These are phyloP conservation scores for Heliconius erato DNA, from an alignment of 2,888 invertebrate species.

Conservation along the genomic window DNA sequence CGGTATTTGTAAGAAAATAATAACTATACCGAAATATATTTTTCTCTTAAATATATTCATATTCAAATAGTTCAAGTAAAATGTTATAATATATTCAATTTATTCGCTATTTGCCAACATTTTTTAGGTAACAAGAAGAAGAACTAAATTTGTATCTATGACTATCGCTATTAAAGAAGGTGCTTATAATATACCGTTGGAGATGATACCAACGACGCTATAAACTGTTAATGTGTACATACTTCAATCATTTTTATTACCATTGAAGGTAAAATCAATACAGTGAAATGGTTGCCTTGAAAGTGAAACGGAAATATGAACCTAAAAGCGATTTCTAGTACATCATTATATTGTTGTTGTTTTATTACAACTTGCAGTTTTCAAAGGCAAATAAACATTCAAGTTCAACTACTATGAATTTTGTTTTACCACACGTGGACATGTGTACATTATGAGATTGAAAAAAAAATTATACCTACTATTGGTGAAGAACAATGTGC, in stretches of 20 bases:
- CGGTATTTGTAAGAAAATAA: not conserved
- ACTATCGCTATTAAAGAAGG: not conserved
- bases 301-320: not conserved
- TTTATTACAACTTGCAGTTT: not conserved
- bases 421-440: too few relatives aligned
- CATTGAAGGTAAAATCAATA: constrained; percentile 21
- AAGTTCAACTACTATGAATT: too few relatives aligned
- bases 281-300: not conserved
- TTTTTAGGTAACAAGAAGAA: not conserved
- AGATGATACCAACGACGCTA: not conserved
- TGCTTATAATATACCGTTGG: not conserved
- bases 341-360: not conserved
- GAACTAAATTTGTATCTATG: not conserved
- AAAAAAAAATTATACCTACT: too few relatives aligned
- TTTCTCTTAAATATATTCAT: not conserved
- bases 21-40: not conserved
- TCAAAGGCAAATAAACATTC: too few relatives aligned
- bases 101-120: not conserved
- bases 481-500: too few relatives aligned
- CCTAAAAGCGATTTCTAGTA: not conserved
- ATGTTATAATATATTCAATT: not conserved
- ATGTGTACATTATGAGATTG: too few relatives aligned
- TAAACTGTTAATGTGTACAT: not conserved
- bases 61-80: too few relatives aligned
- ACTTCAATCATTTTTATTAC: constrained; percentile 23